phyloP scores from a whole-genome alignment of 2,797 vertebrate genomes.

The Tympanoctomys barrerae region DNA sequence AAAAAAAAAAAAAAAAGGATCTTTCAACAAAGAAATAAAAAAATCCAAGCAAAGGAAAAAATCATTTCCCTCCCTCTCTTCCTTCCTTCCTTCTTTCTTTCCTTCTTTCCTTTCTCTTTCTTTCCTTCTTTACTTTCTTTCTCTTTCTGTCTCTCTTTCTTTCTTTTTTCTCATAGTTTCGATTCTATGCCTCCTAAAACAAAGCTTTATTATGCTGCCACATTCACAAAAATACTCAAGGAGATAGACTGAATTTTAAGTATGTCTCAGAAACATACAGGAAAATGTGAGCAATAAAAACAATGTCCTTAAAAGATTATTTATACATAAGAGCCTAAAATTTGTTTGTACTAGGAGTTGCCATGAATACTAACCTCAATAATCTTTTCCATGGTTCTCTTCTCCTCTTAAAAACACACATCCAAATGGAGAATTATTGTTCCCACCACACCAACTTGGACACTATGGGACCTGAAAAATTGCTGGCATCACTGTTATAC shows the following conservation, averaged over 20 bases:
- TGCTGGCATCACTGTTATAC: not conserved
- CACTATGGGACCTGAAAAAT: not conserved
- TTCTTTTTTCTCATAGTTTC: slow-evolving; percentile 34
- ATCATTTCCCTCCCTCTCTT: not conserved
- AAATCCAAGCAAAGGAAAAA: slow-evolving; percentile 28
- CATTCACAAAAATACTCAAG: slow-evolving; percentile 68
- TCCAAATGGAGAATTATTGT: not conserved
- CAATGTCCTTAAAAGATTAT: slow-evolving; percentile 66
- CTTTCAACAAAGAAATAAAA: slow-evolving; percentile 43
- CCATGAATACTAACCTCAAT: slow-evolving; percentile 4
- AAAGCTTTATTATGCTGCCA: slow-evolving; percentile 45
- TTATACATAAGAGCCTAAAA: slow-evolving; percentile 53
- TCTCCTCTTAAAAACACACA: not conserved
- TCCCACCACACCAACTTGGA: not conserved
- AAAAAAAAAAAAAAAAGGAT: not conserved
- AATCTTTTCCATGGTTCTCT: not conserved
- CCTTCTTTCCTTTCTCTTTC: not conserved
- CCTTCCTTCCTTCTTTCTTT: not conserved
- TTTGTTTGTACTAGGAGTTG: slow-evolving; percentile 14
- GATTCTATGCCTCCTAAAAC: slow-evolving; percentile 52
- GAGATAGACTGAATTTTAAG: slow-evolving; percentile 74
- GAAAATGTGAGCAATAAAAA: slow-evolving; percentile 71
- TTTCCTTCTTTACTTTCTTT: not conserved
- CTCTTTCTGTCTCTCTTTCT: not conserved
- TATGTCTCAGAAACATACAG: slow-evolving; percentile 68